A percentile compares a stretch with the other conserved stretches of the same genome.
These are phyloP conservation scores for Copidosoma floridanum DNA, from an alignment of 1,140 invertebrate genomes.

Conservation along the genomic window DNA sequence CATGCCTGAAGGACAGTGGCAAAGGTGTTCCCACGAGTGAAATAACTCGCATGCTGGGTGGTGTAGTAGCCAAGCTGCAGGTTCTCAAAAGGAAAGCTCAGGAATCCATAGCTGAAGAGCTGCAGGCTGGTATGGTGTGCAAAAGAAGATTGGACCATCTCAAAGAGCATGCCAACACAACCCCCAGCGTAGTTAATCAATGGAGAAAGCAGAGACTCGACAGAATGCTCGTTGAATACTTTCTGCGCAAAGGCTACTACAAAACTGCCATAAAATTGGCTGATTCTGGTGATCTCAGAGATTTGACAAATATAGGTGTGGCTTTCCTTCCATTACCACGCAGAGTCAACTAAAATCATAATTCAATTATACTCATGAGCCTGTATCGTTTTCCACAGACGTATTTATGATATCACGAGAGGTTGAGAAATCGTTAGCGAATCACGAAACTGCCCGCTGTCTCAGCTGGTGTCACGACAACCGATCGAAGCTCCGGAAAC, in stretches of 20 bases:
- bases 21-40: slow-evolving; percentile 63
- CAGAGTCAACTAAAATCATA: slow-evolving; percentile 30
- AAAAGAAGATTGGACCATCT: slow-evolving; percentile 91
- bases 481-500: slow-evolving; percentile 90
- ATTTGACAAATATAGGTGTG: slow-evolving; percentile 92
- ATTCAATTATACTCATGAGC: too few relatives aligned
- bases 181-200: slow-evolving; percentile 64
- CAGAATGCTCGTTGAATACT: slow-evolving; percentile 94
- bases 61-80: slow-evolving; percentile 86
- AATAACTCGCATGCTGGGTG: slow-evolving; percentile 78
- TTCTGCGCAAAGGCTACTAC: slow-evolving; percentile 93
- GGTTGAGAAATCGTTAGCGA: slow-evolving; percentile 76
- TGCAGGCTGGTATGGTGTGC: slow-evolving; percentile 81
- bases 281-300: slow-evolving; percentile 77
- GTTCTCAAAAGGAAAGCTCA: slow-evolving; percentile 91
- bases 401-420: slow-evolving; percentile 88
- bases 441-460: slow-evolving; percentile 83
- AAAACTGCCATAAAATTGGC: slow-evolving; percentile 86
- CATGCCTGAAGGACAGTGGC: slow-evolving; percentile 58
- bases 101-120: slow-evolving; percentile 88
- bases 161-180: slow-evolving; percentile 70
- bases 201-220: slow-evolving; percentile 89
- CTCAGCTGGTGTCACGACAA: slow-evolving; percentile 98
- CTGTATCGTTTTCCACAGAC: slow-evolving; percentile 63
- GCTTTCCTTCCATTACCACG: too few relatives aligned